These are phyloP conservation scores for Tolmerus cingulatus DNA, from an alignment of 2,888 invertebrate species.

Conservation along the genomic window DNA sequence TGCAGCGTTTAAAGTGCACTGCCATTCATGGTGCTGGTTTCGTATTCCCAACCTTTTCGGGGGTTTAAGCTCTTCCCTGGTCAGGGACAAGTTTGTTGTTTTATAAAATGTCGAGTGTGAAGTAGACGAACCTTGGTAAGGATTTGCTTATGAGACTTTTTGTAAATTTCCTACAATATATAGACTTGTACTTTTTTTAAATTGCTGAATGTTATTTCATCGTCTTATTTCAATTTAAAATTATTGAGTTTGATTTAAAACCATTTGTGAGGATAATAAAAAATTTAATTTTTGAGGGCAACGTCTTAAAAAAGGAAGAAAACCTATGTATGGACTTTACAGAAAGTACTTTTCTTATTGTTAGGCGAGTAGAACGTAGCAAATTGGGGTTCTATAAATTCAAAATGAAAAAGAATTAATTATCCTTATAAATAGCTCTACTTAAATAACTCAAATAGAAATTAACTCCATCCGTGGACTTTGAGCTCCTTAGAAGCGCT, in stretches of 20 bases:
- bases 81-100: neutral
- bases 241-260: neutral
- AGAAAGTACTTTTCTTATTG: too few species aligned
- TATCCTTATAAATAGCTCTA: neutral
- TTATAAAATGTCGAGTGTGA: neutral
- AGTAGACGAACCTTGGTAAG: neutral
- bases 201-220: neutral
- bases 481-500: neutral
- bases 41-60: neutral
- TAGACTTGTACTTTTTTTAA: neutral
- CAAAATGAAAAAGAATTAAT: too few species aligned
- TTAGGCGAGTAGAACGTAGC: neutral
- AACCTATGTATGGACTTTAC: too few species aligned
- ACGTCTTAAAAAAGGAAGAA: too few species aligned
- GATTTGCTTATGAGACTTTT: neutral
- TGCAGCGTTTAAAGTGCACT: neutral
- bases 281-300: neutral
- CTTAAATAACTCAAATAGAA: neutral
- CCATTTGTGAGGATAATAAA: neutral
- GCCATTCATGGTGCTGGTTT: neutral
- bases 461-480: neutral
- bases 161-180: neutral
- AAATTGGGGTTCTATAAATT: neutral
- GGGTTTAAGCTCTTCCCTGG: neutral
- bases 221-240: neutral